These are phyloP conservation scores for Oryctes rhinoceros DNA, from an alignment of 1,140 invertebrate species.

Conservation along the genomic window DNA sequence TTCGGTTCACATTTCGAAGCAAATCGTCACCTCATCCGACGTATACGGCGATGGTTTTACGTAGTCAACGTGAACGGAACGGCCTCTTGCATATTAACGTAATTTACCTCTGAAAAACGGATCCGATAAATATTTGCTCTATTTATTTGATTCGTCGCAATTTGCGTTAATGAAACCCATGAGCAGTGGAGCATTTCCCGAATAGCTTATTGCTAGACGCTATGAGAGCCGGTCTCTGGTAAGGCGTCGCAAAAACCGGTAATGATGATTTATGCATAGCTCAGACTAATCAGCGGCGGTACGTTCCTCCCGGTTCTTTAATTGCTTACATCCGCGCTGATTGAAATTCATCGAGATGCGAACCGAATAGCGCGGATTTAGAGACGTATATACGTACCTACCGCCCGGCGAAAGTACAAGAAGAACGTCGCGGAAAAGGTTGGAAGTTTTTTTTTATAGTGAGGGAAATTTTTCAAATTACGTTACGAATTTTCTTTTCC, in stretches of 20 bases:
- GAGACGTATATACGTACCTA: too few relatives aligned
- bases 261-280: slow-evolving; percentile 34
- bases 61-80: too few relatives aligned
- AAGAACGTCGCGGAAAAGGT: neutral
- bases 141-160: neutral
- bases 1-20: too few relatives aligned
- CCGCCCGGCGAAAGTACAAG: neutral
- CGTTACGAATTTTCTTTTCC: slow-evolving; percentile 2
- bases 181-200: neutral
- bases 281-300: slow-evolving; percentile 12
- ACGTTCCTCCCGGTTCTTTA: slow-evolving; percentile 18
- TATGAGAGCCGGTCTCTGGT: slow-evolving; percentile 2
- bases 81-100: neutral
- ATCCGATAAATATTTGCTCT: slow-evolving; percentile 2
- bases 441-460: neutral
- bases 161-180: neutral
- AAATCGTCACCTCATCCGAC: too few relatives aligned
- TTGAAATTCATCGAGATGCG: slow-evolving; percentile 33
- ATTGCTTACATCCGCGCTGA: slow-evolving; percentile 26
- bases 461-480: slow-evolving; percentile 19
- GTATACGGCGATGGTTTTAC: too few relatives aligned
- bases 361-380: neutral
- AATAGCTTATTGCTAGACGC: neutral
- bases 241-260: slow-evolving; percentile 14
- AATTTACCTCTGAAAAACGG: neutral